Base-by-base conservation (phyloP, 2,113 vertebrate species). In the Neogobius melanostomus region DNA sequence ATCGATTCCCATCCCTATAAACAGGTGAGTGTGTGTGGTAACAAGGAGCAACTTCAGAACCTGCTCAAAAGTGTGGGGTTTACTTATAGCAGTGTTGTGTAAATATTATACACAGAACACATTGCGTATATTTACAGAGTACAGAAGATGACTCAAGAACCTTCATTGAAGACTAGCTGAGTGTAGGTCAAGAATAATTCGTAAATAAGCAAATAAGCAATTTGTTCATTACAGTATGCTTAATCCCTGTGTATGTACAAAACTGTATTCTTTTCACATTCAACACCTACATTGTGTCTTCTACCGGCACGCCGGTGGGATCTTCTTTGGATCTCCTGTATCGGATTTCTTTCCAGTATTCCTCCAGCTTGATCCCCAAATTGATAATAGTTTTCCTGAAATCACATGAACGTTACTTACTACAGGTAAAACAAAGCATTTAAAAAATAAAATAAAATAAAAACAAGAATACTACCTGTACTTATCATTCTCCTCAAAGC, bases 341-440 rank as follows among this genome's bases (percentile, higher is more conserved):
- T 79, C 91, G 90, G 70, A 96, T 95, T 86, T 98, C 95, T 52
- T 97, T 94, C 94, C 95, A 99, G 77, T 98, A 99, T 51, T 98
- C 96, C 46, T 96, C 96, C 70, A 99, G 93, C 68, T 99, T 99
- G 17, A 86, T 87, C 66, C 93, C 95, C 69, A 99, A 76, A 45
- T 77, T 96, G 74, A 67, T 81, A 52, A 97, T 93, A 0, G 95
- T 97, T 88, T 94, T 95, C 72, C 97, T 98, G 82, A 44, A 50
- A 0, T 15, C 44, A 78, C 14, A 74, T 53, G 6, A 82, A 21
- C 6, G 74, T 77, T 21, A 46, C 28, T 8, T 6, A 66, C 8
- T 15, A 63, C 14, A n/a, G 8, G 9, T 6, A 45, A 44, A 44
- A n/a, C 15, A 61, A 61, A 61, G 42, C 59, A 44, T 44, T 44